Conservation (phyloP, 1,140 invertebrate species). For the Trachymyrmex septentrionalis region DNA sequence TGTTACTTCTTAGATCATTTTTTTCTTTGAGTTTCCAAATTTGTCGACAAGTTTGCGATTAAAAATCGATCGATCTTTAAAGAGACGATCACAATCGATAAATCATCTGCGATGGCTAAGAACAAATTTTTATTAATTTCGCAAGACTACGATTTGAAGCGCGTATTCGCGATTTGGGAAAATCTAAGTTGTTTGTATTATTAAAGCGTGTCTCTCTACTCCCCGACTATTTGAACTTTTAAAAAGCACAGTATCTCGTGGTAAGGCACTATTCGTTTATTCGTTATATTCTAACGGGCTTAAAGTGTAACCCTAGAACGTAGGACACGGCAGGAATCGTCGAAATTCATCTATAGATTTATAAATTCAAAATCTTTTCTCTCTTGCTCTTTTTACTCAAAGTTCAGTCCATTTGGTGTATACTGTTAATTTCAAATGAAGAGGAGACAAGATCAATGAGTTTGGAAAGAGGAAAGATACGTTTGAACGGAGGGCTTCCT, state of each 20-base stretch:
- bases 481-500: neutral
- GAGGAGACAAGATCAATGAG: constrained; percentile 7
- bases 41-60: constrained; percentile 10
- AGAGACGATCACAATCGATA: neutral
- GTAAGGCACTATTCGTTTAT: constrained; percentile 57
- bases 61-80: neutral
- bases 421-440: neutral
- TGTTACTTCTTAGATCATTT: neutral
- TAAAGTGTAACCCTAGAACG: constrained; percentile 9
- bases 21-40: constrained; percentile 1
- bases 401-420: neutral
- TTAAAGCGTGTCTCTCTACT: constrained; percentile 12
- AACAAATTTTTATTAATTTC: neutral
- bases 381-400: constrained; percentile 15
- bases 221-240: constrained; percentile 44
- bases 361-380: constrained; percentile 21
- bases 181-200: neutral
- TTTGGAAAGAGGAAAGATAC: constrained; percentile 11
- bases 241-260: constrained; percentile 49
- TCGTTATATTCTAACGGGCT: constrained; percentile 39
- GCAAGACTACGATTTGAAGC: neutral
- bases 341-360: constrained; percentile 30
- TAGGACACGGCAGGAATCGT: constrained; percentile 34
- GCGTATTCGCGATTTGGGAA: neutral
- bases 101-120: neutral